Base-by-base conservation (phyloP, 2,888 invertebrate species). In the Trachelus tabidus region DNA sequence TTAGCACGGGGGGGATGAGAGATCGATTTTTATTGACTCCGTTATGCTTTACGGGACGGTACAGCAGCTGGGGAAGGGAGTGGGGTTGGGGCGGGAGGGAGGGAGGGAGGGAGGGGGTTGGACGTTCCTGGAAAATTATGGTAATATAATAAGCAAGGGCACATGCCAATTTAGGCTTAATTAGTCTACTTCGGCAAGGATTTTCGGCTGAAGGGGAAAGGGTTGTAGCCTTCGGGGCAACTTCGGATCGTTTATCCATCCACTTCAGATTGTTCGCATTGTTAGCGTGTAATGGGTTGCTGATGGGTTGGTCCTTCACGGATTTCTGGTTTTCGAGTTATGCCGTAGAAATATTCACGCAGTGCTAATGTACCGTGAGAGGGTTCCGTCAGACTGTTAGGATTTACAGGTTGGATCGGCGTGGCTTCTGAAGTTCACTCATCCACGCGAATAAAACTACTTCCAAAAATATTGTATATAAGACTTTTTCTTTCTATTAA, bases 261-360 rank as follows among this genome's bases (percentile, higher is more conserved):
- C 78, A 78, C 78, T 78, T 76, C 78, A 78, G 78, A 78, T 78
- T 78, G 78, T 78, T 78, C 78, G 78, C 78, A 78, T 78, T 78
- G 78, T 78, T 78, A 78, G 78, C 76, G 75, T 78, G 75, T 78
- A 75, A 78, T 76, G 78, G 78, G 75, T 76, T 76, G 75, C 78
- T 78, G 78, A 78, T 78, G 78, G 75, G 75, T 73, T 34, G 73
- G 73, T 78, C 75, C 73, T 75, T 76, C 75, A 76, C 76, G 75
- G 76, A 75, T 78, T 78, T 78, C 75, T 73, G 78, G 73, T 71
- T 78, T 78, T 78, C 30, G 73, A 78, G 75, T 78, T 78, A 78
- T 78, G 73, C 40, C 34, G 33, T n/a, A 33, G 68, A 56, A 56
- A 75, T 56, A 37, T 33, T 74, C 56, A 23, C 23, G 56, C 23